Base-by-base conservation (phyloP, 2,797 vertebrate species). In the Poliocrania exsul region DNA sequence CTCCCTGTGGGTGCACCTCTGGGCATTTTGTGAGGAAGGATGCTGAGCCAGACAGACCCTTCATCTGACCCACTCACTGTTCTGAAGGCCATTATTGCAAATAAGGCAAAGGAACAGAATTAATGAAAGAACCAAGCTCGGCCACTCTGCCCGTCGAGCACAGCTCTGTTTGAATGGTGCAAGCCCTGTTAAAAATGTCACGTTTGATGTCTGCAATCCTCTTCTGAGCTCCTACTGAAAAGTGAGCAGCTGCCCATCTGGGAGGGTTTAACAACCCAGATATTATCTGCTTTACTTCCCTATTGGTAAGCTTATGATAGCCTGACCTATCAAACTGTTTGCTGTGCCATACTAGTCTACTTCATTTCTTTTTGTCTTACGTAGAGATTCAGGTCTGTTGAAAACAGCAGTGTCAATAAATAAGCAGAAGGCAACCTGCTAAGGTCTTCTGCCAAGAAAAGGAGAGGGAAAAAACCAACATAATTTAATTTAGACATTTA, bases 131-230 rank as follows among this genome's bases (percentile, higher is more conserved):
- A 37, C 17, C 24, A 37, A 86, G n/a, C 58, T 72, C 15, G 6
- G 64, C 80, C 0, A 1, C 84, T 90, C 33, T 86, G 65, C 81
- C 19, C 6, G 9, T 81, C 28, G 65, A 90, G 82, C 75, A 62
- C 79, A 86, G 85, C 87, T 92, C 82, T 81, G 77, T 72, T 95
- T 86, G 88, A 58, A 21, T 18, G 33, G 84, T 40, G 90, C 70
- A 86, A 86, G 72, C 70, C 42, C 75, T 88, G 91, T 83, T 93
- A 69, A 90, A 96, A 92, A 88, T 58, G 69, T 92, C 88, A 86
- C 31, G 54, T 91, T 96, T 93, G 91, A 90, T 95, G 87, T 81
- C 88, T 83, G 72, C 33, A 56, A 62, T 64, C 81, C 53, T 89
- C 11, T 69, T 86, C 73, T 56, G 80, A 92, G 50, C 72, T 93